phyloP scores from a whole-genome alignment of 2,888 invertebrate species.

The Drosophila mayaguana region DNA sequence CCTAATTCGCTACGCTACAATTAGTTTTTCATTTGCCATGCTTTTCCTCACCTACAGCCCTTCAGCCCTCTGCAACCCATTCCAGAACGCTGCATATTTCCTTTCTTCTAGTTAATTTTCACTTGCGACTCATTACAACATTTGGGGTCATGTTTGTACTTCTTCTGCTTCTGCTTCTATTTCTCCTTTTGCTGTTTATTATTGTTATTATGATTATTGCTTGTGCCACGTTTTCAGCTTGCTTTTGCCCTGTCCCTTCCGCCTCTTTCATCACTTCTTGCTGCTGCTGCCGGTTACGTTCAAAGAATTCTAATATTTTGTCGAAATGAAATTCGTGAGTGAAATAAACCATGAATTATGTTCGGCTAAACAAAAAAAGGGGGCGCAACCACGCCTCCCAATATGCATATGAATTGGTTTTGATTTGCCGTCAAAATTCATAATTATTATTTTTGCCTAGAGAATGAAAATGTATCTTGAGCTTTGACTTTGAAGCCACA shows the following conservation, averaged over 20 bases:
- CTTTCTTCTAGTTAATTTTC: slow-evolving; percentile 56
- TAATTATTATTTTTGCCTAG: slow-evolving; percentile 36
- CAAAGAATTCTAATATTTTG: slow-evolving; percentile 73
- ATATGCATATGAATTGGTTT: slow-evolving; percentile 34
- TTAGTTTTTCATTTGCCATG: slow-evolving; percentile 77
- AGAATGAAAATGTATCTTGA: slow-evolving; percentile 17
- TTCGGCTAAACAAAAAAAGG: slow-evolving; percentile 25
- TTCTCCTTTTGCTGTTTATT: slow-evolving; percentile 27
- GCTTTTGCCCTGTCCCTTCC: slow-evolving; percentile 1
- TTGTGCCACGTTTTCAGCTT: slow-evolving; percentile 46
- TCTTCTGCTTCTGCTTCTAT: neutral
- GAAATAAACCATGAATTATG: slow-evolving; percentile 68
- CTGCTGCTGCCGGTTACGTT: slow-evolving; percentile 34
- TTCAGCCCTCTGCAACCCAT: neutral
- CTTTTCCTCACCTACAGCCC: slow-evolving; percentile 19
- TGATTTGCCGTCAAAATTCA: slow-evolving; percentile 52
- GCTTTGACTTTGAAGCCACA: neutral
- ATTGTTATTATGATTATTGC: slow-evolving; percentile 56
- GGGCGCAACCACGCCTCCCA: neutral
- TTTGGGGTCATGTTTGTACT: slow-evolving; percentile 30
- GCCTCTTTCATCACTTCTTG: slow-evolving; percentile 14
- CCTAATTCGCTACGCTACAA: slow-evolving; percentile 77
- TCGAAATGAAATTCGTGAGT: slow-evolving; percentile 78
- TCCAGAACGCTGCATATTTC: neutral
- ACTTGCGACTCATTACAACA: slow-evolving; percentile 48